Evolutionary conservation across 2,888 invertebrate species (phyloP), one percentile per base, ranked within the genome.

Genomic region (Barypeithes pellucidus): DNA sequence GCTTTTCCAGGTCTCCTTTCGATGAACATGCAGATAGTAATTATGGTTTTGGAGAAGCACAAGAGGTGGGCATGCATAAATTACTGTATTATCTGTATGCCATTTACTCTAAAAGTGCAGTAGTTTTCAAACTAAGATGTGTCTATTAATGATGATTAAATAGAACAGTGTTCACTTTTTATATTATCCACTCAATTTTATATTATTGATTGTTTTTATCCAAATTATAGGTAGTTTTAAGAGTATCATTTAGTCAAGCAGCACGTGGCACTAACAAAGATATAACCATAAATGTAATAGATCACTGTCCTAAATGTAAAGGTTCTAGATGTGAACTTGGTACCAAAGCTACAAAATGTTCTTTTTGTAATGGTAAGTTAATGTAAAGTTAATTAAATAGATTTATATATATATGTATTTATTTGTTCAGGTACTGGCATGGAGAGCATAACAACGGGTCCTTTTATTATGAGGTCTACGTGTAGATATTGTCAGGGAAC

Each of bases 261-360:
- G 98, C 98, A 0, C 90, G 98, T 3, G 99, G 99, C 39, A 92
- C 96, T 0, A 97, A 97, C 85, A 99, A 99, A 86, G 96, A 98
- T 60, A 90, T 99, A 0, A 90, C 91, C 76, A 87, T 99, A 3
- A 99, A 99, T 86, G 93, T 98, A 0, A 91, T 97, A 8, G 99
- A 99, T 83, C 93, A 91, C 0, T 99, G 99, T 84, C 91, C 92
- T 0, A 95, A 94, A 84, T 99, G 99, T 84, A 84, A 86, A 47
- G 99, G 99, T 0, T 88, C 90, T 1, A 91, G 95, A 72, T 94
- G 95, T 82, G 97, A 98, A 83, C 93, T 91, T 0, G 99, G 99
- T n/a, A 95, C 95, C 0, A 96, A 95, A 83, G 91, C 98, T 7
- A 91, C 93, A 2, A 91, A 91, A 74, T 99, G 99, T 84, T 92